Base-by-base conservation (phyloP, 2,797 vertebrate genomes). In the Phalanger gymnotis region DNA sequence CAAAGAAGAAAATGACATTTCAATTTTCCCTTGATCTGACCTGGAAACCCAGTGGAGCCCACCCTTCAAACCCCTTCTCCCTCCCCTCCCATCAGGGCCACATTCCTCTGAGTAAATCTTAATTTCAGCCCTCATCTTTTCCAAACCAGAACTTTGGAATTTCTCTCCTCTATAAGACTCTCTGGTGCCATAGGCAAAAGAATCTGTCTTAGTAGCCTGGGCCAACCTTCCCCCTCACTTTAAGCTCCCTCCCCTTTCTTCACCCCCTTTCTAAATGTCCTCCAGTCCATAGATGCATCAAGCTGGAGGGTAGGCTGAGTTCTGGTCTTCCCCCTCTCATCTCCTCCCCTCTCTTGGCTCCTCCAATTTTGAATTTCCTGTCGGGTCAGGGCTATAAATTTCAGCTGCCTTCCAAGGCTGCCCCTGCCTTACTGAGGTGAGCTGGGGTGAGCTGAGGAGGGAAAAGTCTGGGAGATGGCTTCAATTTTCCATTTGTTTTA, bases 321-420 rank as follows among this genome's bases (percentile, higher is more conserved):
- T 87, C 73, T 87, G n/a, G 40, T 3, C 73, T 87, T 87, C 51
- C 27, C 25, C 40, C 31, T 54, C 89, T 40, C 47, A 30, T 28
- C 40, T 34, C 90, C 40, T 28, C 61, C 16, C 55, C 66, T 34
- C 66, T 96, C 96, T 47, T 94, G 66, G 93, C 96, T 95, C 97
- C 94, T 91, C 95, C 91, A 93, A 94, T 92, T 92, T 95, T 94
- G 73, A 81, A 47, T 81, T 81, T 81, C 73, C 73, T 81, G 73
- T 81, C 2, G 40, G 40, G 73, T 27, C 9, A 25, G 22, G 40
- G 73, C 73, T 47, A 27, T 87, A 87, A 87, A 87, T 87, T 87
- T 87, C 40, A 47, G 73, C 73, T 47, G n/a, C 19, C n/a, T 30
- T 81, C 22, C 66, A 40, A 47, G n/a, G 16, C n/a, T 81, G 73